Evolutionary conservation across 2,113 vertebrate genomes (phyloP), one percentile per base, ranked within the genome.

Genomic region (Albula glossodonta): DNA sequence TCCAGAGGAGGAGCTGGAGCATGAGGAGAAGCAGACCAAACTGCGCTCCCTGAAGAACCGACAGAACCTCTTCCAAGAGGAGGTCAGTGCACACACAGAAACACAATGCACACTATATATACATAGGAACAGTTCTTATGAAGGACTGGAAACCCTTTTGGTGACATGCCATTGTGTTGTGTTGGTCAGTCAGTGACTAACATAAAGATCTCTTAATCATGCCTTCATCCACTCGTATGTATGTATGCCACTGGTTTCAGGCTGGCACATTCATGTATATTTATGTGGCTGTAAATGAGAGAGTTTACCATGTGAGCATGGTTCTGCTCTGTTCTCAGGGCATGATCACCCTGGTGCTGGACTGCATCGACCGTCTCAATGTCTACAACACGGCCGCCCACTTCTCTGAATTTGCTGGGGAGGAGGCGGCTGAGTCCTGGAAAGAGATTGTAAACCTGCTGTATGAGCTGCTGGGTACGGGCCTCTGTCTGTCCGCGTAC

Each of bases 31-130:
- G 84, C 97, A 98, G 91, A 96, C 95, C 91, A 97, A 98, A 84
- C 95, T 98, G 19, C 96, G 97, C 51, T 98, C 97, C 22, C 95
- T 98, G 17, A 97, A 96, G 83, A 98, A 97, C 93, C 93, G 97
- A 70, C 97, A 98, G 91, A 98, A 97, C 87, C 96, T 98, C 83
- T 98, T 98, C 91, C 97, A 98, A 90, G 97, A 98, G 90, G 97
- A 98, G 96, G 97, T 97, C 63, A 22, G 91, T 84, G 13, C 22
- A 11, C 5, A 8, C 83, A 83, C 56, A 81, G 11, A 56, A 5
- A 48, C 51, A 66, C 11, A 80, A 25, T 9, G 31, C 22, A 22
- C 52, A 85, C 66, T 13, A 52, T 2, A 63, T 9, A 57, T 4
- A 12, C 60, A 70, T n/a, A 74, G 48, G 5, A 17, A 51, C n/a